Percentiles rank a stretch among this genome's conserved stretches.
Conservation (phyloP, 2,888 invertebrate species). For the Tolmerus cingulatus region DNA sequence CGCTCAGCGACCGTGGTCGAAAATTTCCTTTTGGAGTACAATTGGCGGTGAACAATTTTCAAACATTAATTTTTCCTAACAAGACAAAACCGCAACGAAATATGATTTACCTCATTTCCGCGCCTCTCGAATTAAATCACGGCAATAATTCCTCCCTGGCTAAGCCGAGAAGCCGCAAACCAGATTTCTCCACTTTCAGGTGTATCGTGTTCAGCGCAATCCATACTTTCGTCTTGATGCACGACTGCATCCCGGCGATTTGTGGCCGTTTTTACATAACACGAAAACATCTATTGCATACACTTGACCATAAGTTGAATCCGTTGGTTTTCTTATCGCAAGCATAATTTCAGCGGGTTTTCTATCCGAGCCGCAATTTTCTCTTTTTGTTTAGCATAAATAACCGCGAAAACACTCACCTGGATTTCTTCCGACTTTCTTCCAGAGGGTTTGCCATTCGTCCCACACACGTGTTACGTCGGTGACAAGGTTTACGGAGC, state of each 20-base stretch:
- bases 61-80: background rate
- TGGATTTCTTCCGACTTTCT: conserved; percentile 33
- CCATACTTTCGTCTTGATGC: background rate
- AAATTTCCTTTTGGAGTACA: background rate
- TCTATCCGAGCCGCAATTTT: background rate
- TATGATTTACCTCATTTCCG: background rate
- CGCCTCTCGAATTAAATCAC: background rate
- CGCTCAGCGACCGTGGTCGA: background rate
- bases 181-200: background rate
- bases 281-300: background rate
- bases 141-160: background rate
- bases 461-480: conserved; percentile 62
- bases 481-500: conserved; percentile 58
- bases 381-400: background rate
- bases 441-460: conserved; percentile 62
- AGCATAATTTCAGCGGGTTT: background rate
- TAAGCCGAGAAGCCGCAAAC: background rate
- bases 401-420: background rate
- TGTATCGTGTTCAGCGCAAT: background rate
- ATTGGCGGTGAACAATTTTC: background rate
- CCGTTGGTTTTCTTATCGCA: background rate
- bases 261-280: background rate
- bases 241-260: background rate
- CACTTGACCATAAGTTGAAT: background rate
- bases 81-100: background rate